Evolutionary conservation across 2,797 vertebrate species (phyloP).

Genomic region (Myotis findleyi): DNA sequence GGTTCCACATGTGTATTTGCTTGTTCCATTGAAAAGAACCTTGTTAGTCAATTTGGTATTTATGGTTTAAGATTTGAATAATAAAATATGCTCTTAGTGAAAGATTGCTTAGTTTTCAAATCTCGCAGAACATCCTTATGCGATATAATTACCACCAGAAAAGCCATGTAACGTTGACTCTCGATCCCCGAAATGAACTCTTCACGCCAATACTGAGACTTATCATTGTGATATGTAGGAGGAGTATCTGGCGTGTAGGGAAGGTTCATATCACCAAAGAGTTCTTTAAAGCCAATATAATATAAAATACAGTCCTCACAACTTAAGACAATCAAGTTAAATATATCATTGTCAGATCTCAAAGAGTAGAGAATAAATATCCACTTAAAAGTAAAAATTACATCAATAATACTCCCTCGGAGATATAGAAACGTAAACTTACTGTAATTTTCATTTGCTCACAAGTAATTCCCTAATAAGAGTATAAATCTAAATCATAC

Average conservation of each 20-base stretch:
- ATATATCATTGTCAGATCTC: background rate
- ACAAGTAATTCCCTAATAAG: background rate
- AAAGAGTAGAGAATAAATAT: slow-evolving; percentile 78
- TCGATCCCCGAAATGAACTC: slow-evolving; percentile 42
- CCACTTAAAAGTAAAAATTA: slow-evolving; percentile 68
- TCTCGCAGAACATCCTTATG: background rate
- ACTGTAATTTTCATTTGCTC: background rate
- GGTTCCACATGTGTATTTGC: slow-evolving; percentile 70
- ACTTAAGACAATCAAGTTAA: slow-evolving; percentile 36
- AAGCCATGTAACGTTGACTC: background rate
- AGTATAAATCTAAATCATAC: background rate
- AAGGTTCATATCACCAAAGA: background rate
- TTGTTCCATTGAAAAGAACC: background rate
- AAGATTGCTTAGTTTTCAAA: slow-evolving; percentile 36
- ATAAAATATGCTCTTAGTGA: background rate
- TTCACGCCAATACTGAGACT: background rate
- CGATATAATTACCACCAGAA: background rate
- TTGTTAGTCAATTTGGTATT: slow-evolving; percentile 71
- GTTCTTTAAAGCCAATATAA: background rate
- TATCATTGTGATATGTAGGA: slow-evolving; percentile 18
- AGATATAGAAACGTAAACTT: slow-evolving; percentile 72
- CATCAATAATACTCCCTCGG: slow-evolving; percentile 62
- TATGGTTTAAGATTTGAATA: slow-evolving; percentile 42
- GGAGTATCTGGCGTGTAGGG: background rate
- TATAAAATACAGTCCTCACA: slow-evolving; percentile 48